phyloP scores from a whole-genome alignment of 2,888 invertebrate species.

The Lacanobia wlatinum region DNA sequence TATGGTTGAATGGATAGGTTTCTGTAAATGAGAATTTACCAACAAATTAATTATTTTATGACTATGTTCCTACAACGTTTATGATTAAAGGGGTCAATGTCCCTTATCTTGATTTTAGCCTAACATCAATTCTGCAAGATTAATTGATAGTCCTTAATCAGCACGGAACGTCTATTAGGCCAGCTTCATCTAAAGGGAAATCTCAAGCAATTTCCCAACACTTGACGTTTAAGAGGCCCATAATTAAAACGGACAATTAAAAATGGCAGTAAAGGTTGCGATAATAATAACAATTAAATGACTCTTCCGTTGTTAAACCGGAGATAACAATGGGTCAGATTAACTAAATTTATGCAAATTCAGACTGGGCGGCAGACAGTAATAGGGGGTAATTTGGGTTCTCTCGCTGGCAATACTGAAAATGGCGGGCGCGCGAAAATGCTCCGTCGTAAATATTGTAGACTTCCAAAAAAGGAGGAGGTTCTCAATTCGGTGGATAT shows the following conservation, averaged over 20 bases:
- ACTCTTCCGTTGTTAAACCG: conserved; percentile 65
- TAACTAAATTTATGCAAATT: conserved; percentile 83
- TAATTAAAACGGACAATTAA: conserved; percentile 77
- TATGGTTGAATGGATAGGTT: not conserved
- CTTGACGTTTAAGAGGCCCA: conserved; percentile 66
- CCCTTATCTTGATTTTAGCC: conserved; percentile 25
- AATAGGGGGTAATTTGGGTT: conserved; percentile 75
- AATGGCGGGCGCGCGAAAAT: conserved; percentile 56
- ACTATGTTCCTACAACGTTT: not conserved
- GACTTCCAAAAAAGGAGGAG: too few species aligned
- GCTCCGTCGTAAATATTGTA: conserved; percentile 17
- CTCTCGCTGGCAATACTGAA: conserved; percentile 68
- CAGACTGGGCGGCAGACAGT: conserved; percentile 64
- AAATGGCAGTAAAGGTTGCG: conserved; percentile 72
- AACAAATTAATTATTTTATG: not conserved
- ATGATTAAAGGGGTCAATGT: not conserved
- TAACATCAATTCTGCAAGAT: conserved; percentile 40
- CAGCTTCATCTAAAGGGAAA: conserved; percentile 55
- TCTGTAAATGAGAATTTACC: not conserved
- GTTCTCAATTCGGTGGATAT: too few species aligned
- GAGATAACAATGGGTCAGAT: conserved; percentile 78
- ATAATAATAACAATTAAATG: conserved; percentile 79
- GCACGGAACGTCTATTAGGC: conserved; percentile 44
- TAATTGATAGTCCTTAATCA: conserved; percentile 51
- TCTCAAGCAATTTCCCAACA: conserved; percentile 64